Evolutionary conservation across 2,888 invertebrate species (phyloP).

Genomic region (Horisme vitalbata): DNA sequence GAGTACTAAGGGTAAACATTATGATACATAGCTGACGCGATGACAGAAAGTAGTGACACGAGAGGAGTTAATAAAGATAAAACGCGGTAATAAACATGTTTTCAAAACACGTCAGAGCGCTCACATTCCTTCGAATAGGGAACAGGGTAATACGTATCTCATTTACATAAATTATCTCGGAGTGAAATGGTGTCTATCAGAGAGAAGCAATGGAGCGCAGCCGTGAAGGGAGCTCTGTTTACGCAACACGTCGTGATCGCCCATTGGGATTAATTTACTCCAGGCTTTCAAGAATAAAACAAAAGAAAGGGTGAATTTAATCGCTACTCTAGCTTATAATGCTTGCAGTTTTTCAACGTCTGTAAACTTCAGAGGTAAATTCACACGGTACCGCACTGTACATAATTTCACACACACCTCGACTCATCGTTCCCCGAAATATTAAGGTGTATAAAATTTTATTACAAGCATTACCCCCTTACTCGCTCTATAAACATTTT

Average conservation of each 20-base stretch:
- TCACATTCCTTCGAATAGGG: slow-evolving; percentile 60
- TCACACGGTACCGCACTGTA: slow-evolving; percentile 53
- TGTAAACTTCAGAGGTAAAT: no score
- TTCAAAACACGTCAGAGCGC: slow-evolving; percentile 64
- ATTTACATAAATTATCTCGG: slow-evolving; percentile 78
- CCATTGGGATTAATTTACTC: slow-evolving; percentile 65
- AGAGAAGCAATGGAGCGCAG: slow-evolving; percentile 43
- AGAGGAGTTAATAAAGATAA: slow-evolving; percentile 70
- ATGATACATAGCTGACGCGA: slow-evolving; percentile 52
- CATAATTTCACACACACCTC: slow-evolving; percentile 77
- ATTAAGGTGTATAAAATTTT: slow-evolving; percentile 81
- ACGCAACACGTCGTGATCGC: slow-evolving; percentile 59
- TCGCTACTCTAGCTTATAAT: no score
- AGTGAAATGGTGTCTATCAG: slow-evolving; percentile 58
- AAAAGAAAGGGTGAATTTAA: slow-evolving; percentile 36
- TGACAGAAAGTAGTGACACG: slow-evolving; percentile 55
- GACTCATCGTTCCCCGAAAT: slow-evolving; percentile 77
- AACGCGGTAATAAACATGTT: slow-evolving; percentile 70
- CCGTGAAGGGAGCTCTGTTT: slow-evolving; percentile 59
- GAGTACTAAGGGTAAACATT: slow-evolving; percentile 55
- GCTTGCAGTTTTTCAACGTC: no score
- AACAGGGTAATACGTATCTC: slow-evolving; percentile 75
- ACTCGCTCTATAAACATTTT: slow-evolving; percentile 74
- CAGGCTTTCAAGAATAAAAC: slow-evolving; percentile 51
- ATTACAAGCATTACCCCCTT: slow-evolving; percentile 75